Conservation (phyloP, 2,888 invertebrate species). For the Callimorpha dominula region DNA sequence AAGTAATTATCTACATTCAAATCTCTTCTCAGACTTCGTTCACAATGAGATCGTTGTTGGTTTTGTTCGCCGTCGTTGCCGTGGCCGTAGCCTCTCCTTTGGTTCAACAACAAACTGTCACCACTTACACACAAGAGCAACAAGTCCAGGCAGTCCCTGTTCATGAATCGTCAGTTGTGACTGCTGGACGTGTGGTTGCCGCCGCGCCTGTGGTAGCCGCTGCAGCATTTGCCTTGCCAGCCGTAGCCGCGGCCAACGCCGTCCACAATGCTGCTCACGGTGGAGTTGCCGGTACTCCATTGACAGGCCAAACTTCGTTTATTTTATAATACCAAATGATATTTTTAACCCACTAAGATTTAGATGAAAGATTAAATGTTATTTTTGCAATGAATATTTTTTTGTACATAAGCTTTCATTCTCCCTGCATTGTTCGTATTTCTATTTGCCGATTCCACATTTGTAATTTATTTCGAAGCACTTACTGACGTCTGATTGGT, state of each 20-base stretch:
- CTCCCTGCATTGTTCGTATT: no score
- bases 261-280: not conserved
- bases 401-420: no score
- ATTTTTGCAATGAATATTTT: no score
- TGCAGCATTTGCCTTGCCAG: not conserved
- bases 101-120: slow-evolving; percentile 54
- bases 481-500: no score
- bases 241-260: not conserved
- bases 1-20: slow-evolving; percentile 69
- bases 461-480: no score
- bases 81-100: slow-evolving; percentile 64
- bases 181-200: slow-evolving; percentile 48
- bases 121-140: slow-evolving; percentile 37
- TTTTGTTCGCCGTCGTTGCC: slow-evolving; percentile 72
- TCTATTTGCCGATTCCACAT: no score
- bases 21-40: slow-evolving; percentile 72
- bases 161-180: slow-evolving; percentile 51
- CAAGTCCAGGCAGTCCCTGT: not conserved
- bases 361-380: no score
- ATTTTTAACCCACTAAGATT: no score
- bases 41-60: slow-evolving; percentile 78
- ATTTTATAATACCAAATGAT: not conserved
- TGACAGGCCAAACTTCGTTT: not conserved
- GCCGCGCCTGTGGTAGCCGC: not conserved
- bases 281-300: not conserved